These are phyloP conservation scores for Zaprionus bogoriensis DNA, from an alignment of 2,888 invertebrate species.

Conservation along the genomic window DNA sequence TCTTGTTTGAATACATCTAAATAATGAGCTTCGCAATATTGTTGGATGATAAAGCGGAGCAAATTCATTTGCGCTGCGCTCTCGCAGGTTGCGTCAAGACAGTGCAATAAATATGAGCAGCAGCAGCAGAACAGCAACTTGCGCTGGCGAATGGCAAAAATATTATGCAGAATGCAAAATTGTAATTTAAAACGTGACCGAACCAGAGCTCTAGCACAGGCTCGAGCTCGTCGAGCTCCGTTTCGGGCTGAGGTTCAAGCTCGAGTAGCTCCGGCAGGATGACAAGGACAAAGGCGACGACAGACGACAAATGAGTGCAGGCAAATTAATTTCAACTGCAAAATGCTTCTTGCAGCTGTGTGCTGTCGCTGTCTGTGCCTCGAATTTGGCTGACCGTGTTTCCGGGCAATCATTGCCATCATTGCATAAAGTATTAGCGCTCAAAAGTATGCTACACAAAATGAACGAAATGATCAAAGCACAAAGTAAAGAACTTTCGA, in stretches of 20 bases:
- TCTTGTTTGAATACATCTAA: neutral
- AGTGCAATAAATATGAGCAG: slow-evolving; percentile 61
- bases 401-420: too few species aligned
- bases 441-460: neutral
- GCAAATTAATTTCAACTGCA: slow-evolving; percentile 56
- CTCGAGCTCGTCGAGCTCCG: neutral
- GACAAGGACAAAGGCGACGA: slow-evolving; percentile 34
- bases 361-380: neutral
- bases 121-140: slow-evolving; percentile 8
- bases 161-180: slow-evolving; percentile 44
- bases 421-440: neutral
- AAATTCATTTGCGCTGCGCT: slow-evolving; percentile 55
- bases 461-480: neutral
- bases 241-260: neutral
- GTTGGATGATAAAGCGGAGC: slow-evolving; percentile 20
- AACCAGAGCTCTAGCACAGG: slow-evolving; percentile 17
- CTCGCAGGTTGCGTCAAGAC: slow-evolving; percentile 31
- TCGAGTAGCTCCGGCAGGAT: neutral
- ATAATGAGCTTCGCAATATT: neutral
- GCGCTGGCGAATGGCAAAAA: slow-evolving; percentile 5
- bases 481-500: too few species aligned
- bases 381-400: too few species aligned
- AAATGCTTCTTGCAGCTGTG: slow-evolving; percentile 21
- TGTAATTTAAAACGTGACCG: slow-evolving; percentile 36
- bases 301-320: slow-evolving; percentile 43